Base-by-base conservation (phyloP, 2,888 invertebrate genomes). In the Phyllotreta striolata region DNA sequence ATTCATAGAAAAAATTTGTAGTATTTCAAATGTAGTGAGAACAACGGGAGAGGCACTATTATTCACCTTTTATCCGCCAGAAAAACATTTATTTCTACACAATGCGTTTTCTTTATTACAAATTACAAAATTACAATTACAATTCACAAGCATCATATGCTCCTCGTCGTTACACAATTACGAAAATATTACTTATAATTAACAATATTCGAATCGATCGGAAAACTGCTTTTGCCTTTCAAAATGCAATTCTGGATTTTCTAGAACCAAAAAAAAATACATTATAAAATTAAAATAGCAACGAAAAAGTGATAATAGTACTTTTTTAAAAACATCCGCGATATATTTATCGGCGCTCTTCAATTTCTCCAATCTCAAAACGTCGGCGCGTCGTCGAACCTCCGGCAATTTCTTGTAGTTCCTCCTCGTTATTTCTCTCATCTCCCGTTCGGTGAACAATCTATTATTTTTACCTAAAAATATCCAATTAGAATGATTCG, bases 291-390 rank as follows among this genome's bases (percentile, higher is more conserved):
- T 24, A 9, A n/a, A n/a, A 46, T 44, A 14, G 24, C 41, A 41
- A 55, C 39, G n/a, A n/a, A n/a, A n/a, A n/a, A n/a, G n/a, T n/a
- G n/a, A n/a, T n/a, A n/a, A n/a, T n/a, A 6, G 13, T 65, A 91
- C 91, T 84, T 86, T 89, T 77, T 90, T 90, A 80, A 92, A 93
- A 63, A 92, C 84, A 77, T 89, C 87, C 1, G 89, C 89, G 85
- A 93, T 88, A 35, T 92, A 79, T 70, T 89, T 85, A 82, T 93
- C 93, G 6, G 89, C 88, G 70, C 86, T 87, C 51, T 80, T 77
- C 55, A 83, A 79, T 71, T 74, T 79, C 74, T 85, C 86, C 1
- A 85, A 83, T 52, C 85, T 85, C 72, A 89, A 86, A 70, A 88
- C 86, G 60, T 84, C 85, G 13, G 83, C 79, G 74, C 88, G 90